Conservation (phyloP, 2,888 invertebrate species). For the Diogma glabrata region DNA sequence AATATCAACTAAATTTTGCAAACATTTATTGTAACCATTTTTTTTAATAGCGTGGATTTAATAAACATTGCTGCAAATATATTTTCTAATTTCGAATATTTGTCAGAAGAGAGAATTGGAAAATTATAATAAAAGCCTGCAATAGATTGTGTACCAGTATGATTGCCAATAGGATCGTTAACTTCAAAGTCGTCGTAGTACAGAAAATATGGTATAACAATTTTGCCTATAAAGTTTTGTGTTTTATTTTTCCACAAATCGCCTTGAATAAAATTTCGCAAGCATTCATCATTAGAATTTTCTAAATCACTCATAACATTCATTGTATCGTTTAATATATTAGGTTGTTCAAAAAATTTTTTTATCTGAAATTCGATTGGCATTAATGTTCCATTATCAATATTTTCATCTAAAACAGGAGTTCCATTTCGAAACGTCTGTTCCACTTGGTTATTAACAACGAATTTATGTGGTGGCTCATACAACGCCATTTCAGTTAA, state of each 20-base stretch:
- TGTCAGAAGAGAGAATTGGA: constrained; percentile 11
- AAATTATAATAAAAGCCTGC: constrained; percentile 16
- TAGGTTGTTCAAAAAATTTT: constrained; percentile 15
- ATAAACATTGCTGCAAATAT: constrained; percentile 16
- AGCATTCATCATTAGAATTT: constrained; percentile 10
- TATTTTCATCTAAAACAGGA: constrained; percentile 14
- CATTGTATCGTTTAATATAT: constrained; percentile 12
- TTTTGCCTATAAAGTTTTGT: constrained; percentile 11
- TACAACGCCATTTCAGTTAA: background rate
- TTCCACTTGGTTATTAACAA: background rate
- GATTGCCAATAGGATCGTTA: constrained; percentile 15
- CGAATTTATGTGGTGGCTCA: background rate
- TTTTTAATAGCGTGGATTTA: constrained; percentile 14
- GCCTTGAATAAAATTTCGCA: constrained; percentile 13
- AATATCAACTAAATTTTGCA: constrained; percentile 14
- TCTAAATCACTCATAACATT: constrained; percentile 8
- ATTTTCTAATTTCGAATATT: constrained; percentile 14
- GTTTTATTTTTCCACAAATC: constrained; percentile 13
- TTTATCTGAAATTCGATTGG: constrained; percentile 17
- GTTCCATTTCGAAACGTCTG: constrained; percentile 8
- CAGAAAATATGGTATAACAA: constrained; percentile 10
- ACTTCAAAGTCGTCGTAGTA: constrained; percentile 16
- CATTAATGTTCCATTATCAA: constrained; percentile 14
- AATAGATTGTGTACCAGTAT: constrained; percentile 15
- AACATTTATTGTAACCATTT: constrained; percentile 14